Base-by-base conservation (phyloP, 2,797 vertebrate species). In the Glyptemys insculpta region DNA sequence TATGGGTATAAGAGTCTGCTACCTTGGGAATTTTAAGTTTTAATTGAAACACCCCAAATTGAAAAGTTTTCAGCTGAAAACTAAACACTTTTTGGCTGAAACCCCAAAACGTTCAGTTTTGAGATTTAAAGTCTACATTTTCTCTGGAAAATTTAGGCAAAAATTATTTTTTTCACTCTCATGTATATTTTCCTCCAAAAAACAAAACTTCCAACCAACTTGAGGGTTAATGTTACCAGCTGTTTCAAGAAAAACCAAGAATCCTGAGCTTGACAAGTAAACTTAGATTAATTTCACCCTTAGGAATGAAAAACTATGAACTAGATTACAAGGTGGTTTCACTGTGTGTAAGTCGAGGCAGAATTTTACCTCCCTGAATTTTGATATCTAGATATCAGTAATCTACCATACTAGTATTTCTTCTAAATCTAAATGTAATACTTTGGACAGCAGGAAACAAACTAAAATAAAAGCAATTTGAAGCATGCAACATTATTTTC, bases 371-470 rank as follows among this genome's bases (percentile, higher is more conserved):
- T 12, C 53, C 15, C 12, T 81, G 6, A 2, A 2, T 91, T 84
- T 88, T 19, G 23, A 1, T 81, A 8, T 87, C 68, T 86, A 9
- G 23, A 1, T 79, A 76, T 8, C 37, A 86, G 65, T 34, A 68
- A 15, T 44, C 52, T 80, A 34, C 15, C 52, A 85, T 57, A 25
- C 52, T 65, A 84, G 34, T 5, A 1, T 54, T 57, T 16, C 54
- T 95, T 94, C 19, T 12, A 65, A n/a, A 50, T 91, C 80, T 95
- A 83, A 12, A 52, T 95, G 47, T 34, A 86, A 65, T 91, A 83
- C 83, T n/a, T 87, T 85, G 79, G 72, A 81, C 11, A 11, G 4
- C 56, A 91, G 59, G 23, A 92, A 41, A 25, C 6, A 91, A 90
- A 41, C 6, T 72, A 79, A 89, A 5, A 57, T 84, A 79, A 0